Base-by-base conservation (phyloP, 2,888 invertebrate genomes). In the Ceramica pisi region DNA sequence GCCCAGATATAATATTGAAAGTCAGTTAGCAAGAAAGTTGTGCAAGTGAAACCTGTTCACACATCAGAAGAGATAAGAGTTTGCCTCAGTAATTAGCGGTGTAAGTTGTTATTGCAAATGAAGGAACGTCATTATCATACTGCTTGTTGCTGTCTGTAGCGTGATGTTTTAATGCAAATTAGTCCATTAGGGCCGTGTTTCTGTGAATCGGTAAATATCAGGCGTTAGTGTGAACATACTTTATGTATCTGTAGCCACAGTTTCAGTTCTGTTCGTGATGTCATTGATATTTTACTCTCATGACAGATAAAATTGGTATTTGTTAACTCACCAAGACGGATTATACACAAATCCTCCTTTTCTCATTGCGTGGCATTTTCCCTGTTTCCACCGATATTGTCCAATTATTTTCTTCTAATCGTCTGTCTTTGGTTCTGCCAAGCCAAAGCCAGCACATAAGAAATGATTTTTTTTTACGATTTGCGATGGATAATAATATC, bases 1-100 rank as follows among this genome's bases (percentile, higher is more conserved):
- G 65, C 59, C n/a, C 60, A 53, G 63, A 67, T 77, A 81, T 81
- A 64, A 81, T 77, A 78, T 81, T 10, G 78, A 81, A 77, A 77
- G 81, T 79, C 71, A 50, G 55, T 82, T 81, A 81, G 44, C 55
- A 63, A 67, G 56, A 63, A 81, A 78, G 59, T 64, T 81, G 67
- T 41, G 41, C 21, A 14, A 77, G 50, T 63, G 56, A 35, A 56
- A 66, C 55, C 70, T 60, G 35, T 77, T 81, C 61, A 78, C 50
- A 35, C 53, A 60, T 50, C 38, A 46, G 38, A 41, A 53, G 66
- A 31, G 26, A 53, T 60, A 35, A 12, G 44, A 50, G 44, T 51
- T 51, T 51, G 56, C 65, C 12, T 57, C 38, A 31, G 6, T 46
- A 21, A 38, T 21, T n/a, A 14, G 50, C 14, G 26, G 35, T 16